A percentile compares a stretch with the other conserved stretches of the same genome.
These are phyloP conservation scores for Clarias magur DNA, from an alignment of 2,113 vertebrate species.

Conservation along the genomic window DNA sequence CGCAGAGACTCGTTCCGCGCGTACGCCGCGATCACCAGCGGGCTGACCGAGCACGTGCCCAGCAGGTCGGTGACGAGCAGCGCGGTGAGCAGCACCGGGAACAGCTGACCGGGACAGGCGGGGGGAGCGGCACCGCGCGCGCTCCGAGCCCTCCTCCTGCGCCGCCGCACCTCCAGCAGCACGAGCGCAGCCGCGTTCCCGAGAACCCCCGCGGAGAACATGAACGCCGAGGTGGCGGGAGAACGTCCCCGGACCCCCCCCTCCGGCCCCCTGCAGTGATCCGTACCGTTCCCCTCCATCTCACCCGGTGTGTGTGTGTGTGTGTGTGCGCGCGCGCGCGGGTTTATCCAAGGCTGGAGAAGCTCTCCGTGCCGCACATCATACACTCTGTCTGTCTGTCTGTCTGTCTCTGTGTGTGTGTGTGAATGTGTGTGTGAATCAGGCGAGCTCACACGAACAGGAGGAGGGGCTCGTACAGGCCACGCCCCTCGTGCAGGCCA, in stretches of 20 bases:
- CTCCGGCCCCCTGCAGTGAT: neutral
- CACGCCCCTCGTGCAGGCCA: no score
- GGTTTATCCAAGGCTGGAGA: no score
- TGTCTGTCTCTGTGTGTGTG: no score
- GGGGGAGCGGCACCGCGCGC: constrained; percentile 49
- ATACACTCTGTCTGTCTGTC: no score
- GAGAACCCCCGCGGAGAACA: constrained; percentile 74
- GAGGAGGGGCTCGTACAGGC: no score
- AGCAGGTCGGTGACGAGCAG: constrained; percentile 78
- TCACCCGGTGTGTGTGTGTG: neutral
- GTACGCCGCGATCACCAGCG: constrained; percentile 73
- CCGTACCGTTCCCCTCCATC: neutral
- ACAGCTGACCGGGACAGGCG: constrained; percentile 45
- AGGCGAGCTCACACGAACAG: no score
- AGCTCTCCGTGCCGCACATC: neutral
- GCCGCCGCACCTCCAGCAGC: constrained; percentile 69
- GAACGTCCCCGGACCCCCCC: constrained; percentile 59
- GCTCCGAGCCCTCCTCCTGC: constrained; percentile 56
- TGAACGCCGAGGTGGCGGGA: constrained; percentile 63
- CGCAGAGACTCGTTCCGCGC: constrained; percentile 59
- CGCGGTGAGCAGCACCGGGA: constrained; percentile 73
- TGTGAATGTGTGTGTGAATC: no score
- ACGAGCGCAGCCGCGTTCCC: constrained; percentile 76
- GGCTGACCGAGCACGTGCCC: constrained; percentile 76
- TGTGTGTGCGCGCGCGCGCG: neutral